These are phyloP conservation scores for Agriopis leucophaearia DNA, from an alignment of 2,888 invertebrate genomes.

Conservation along the genomic window DNA sequence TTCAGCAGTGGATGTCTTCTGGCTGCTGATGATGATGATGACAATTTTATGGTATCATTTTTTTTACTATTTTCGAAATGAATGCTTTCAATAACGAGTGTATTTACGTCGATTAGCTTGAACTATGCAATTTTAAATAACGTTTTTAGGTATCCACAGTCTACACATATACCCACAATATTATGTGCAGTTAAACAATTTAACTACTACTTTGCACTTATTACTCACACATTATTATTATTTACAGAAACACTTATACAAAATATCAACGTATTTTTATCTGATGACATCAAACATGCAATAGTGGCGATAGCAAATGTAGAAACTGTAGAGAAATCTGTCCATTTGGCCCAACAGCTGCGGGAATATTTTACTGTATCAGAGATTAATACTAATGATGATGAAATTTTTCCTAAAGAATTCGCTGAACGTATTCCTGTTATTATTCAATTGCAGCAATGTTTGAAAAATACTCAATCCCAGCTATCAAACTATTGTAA, in stretches of 20 bases:
- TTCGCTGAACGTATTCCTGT: neutral
- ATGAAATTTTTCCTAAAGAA: neutral
- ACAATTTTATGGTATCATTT: too few relatives aligned
- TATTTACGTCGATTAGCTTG: too few relatives aligned
- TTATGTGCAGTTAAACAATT: neutral
- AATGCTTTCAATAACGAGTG: too few relatives aligned
- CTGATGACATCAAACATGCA: constrained; percentile 28
- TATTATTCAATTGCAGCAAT: constrained; percentile 17
- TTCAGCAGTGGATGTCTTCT: too few relatives aligned
- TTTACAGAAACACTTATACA: constrained; percentile 52
- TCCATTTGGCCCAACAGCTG: constrained; percentile 19
- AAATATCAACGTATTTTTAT: constrained; percentile 44
- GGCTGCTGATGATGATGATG: too few relatives aligned
- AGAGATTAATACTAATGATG: neutral
- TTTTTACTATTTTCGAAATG: too few relatives aligned
- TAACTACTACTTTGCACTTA: neutral
- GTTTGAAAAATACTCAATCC: constrained; percentile 13
- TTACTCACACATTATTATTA: constrained; percentile 35
- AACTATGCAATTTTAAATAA: neutral
- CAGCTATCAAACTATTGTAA: constrained; percentile 17
- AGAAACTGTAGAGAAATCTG: constrained; percentile 1
- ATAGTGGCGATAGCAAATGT: constrained; percentile 1
- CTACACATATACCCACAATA: neutral
- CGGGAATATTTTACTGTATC: constrained; percentile 2
- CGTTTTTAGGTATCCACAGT: neutral